Evolutionary conservation across 2,888 invertebrate genomes (phyloP).

Genomic region (Scaptomyza polygonia): DNA sequence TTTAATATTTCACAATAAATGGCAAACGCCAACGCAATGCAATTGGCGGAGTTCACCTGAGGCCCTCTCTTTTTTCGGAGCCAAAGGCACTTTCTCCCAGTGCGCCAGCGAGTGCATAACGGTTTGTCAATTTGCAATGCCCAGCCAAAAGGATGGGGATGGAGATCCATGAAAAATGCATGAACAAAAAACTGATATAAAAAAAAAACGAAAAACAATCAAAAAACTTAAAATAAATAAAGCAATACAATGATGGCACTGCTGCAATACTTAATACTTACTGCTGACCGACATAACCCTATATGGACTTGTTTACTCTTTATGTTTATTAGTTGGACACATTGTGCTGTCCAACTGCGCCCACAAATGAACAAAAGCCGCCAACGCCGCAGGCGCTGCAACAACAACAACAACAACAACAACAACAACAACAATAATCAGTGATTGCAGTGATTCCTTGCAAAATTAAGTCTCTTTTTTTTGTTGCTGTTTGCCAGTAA

Average conservation of each 20-base stretch:
- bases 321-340: conserved; percentile 70
- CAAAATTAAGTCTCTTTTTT: conserved; percentile 73
- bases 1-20: conserved; percentile 78
- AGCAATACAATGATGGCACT: conserved; percentile 59
- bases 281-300: conserved; percentile 76
- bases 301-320: conserved; percentile 78
- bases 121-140: conserved; percentile 77
- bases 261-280: conserved; percentile 53
- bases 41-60: conserved; percentile 33
- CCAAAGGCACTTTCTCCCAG: conserved; percentile 46
- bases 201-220: conserved; percentile 13
- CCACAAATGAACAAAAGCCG: conserved; percentile 63
- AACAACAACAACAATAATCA: conserved; percentile 19
- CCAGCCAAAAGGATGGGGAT: conserved; percentile 42
- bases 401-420: conserved; percentile 24
- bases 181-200: conserved; percentile 24
- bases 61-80: conserved; percentile 19
- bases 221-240: conserved; percentile 18
- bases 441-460: conserved; percentile 33
- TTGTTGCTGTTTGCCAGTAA: conserved; percentile 16
- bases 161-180: conserved; percentile 74
- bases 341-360: conserved; percentile 55
- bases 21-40: conserved; percentile 68
- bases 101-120: conserved; percentile 56
- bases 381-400: conserved; percentile 35